Evolutionary conservation across 2,113 vertebrate genomes (phyloP), one percentile per base, ranked within the genome.

Genomic region (Tenrec ecaudatus): DNA sequence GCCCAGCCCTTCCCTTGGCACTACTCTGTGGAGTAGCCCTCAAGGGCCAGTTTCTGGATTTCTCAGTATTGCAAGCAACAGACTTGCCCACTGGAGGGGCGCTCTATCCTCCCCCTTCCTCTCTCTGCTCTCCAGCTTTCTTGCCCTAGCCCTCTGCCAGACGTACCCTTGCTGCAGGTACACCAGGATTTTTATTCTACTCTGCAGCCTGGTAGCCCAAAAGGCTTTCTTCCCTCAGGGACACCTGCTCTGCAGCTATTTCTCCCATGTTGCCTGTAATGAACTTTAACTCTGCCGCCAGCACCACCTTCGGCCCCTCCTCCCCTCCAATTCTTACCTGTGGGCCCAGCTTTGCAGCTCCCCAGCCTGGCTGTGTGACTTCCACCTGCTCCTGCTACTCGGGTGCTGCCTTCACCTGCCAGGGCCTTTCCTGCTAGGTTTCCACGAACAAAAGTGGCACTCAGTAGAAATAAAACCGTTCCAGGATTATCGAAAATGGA

Each of bases 31-130:
- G 97, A 19, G 91, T 97, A 29, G 96, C 98, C 36, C 94, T 98
- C 78, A 98, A 98, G 94, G 97, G 98, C 81, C 98, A 98, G 93
- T 98, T 98, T 68, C 78, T 98, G 96, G 98, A 98, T 86, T 97
- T 98, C 81, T 97, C 97, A 2, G 93, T 97, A 64, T 75, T 98
- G 96, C 97, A 97, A 91, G 97, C 97, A 3, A 57, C 97, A 17
- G 98, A 98, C 62, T 69, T 98, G 81, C 97, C 97, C 0, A 95
- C 97, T 9, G 96, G 98, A 22, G 96, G 97, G 29, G 88, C 98
- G 86, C 95, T 98, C n/a, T 98, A 97, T 86, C 96, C 97, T 33
- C 98, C 97, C 7, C 97, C 98, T 17, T 97, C 98, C n/a, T 97
- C 98, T 87, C 97, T 98, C 73, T 98, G 97, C 90, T 97, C 97